Evolutionary conservation across 2,888 invertebrate genomes (phyloP), one percentile per base, ranked within the genome.

Genomic region (Leptothorax acervorum): DNA sequence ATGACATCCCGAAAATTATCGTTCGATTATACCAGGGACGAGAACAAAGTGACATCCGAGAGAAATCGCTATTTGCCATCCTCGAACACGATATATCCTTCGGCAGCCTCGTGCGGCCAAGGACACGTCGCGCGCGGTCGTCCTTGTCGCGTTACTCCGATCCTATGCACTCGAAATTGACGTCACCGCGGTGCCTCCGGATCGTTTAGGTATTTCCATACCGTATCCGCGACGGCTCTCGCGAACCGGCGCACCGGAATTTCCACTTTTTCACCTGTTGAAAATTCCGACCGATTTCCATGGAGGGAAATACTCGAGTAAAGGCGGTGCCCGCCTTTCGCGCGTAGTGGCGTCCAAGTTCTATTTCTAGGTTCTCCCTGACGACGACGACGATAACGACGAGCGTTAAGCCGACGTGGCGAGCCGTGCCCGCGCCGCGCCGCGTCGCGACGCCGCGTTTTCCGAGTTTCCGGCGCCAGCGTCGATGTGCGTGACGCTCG

Each of bases 191-290:
- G 3, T 48, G 45, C 23, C 23, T 4, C 3, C n/a, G n/a, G n/a
- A 51, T 70, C 48, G 35, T 60, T 60, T 48, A 48, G 39, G 9
- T 35, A 60, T 70, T 65, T 78, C 31, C 55, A 2, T 12, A 42
- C 28, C n/a, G 23, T 68, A 15, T 4, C 12, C 5, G 45, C 23
- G 23, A 53, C 35, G 23, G 39, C 11, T 11, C n/a, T 57, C 4
- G 66, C 71, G 28, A 39, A n/a, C 11, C 12, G 35, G 12, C 51
- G 53, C 63, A 86, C 63, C 75, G 75, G 87, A 86, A 83, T 88
- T 86, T 84, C 84, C 62, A 85, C 65, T 86, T 86, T 85, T 88
- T 84, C 48, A 85, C 53, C 78, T 79, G 81, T 76, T 86, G 85
- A 84, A 89, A 87, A 88, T 83, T 78, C 76, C 88, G 79, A 62